phyloP scores from a whole-genome alignment of 37 sponge, comb jelly and placozoan genomes.

The Spongia lamella region DNA sequence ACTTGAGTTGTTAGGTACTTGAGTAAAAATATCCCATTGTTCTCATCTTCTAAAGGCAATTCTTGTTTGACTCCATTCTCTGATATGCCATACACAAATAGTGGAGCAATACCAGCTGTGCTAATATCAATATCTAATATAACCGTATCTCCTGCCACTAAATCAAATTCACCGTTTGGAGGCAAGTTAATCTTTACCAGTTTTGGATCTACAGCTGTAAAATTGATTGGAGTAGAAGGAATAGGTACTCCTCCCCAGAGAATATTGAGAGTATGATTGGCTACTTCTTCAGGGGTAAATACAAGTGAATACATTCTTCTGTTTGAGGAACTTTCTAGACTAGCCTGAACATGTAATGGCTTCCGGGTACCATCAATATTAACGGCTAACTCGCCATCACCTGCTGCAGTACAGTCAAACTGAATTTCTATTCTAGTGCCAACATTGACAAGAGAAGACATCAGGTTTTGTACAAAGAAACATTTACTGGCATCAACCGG shows the following conservation, averaged over 20 bases:
- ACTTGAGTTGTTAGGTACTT: slow-evolving; percentile 31
- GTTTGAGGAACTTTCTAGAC: slow-evolving; percentile 2
- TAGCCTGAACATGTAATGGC: slow-evolving; percentile 20
- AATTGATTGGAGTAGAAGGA: slow-evolving; percentile 55
- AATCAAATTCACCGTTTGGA: slow-evolving; percentile 25
- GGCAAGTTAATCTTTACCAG: slow-evolving; percentile 46
- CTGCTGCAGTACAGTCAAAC: slow-evolving; percentile 46
- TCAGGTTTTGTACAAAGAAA: neutral
- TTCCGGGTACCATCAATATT: slow-evolving; percentile 47
- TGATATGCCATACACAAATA: slow-evolving; percentile 25
- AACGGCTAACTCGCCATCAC: slow-evolving; percentile 48
- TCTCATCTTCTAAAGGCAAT: slow-evolving; percentile 54
- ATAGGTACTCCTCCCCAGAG: slow-evolving; percentile 61
- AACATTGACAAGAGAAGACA: too few relatives aligned
- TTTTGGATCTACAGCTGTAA: slow-evolving; percentile 58
- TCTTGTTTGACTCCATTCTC: neutral
- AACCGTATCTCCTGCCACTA: too few relatives aligned
- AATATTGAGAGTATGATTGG: slow-evolving; percentile 63
- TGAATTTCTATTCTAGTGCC: neutral
- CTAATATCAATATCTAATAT: too few relatives aligned
- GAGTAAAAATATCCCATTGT: slow-evolving; percentile 52
- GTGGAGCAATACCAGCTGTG: slow-evolving; percentile 52
- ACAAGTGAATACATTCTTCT: slow-evolving; percentile 50
- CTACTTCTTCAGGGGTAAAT: slow-evolving; percentile 77
- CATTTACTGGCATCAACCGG: slow-evolving; percentile 66